Conservation (phyloP, 2,113 vertebrate genomes). For the Bubo blakistoni region DNA sequence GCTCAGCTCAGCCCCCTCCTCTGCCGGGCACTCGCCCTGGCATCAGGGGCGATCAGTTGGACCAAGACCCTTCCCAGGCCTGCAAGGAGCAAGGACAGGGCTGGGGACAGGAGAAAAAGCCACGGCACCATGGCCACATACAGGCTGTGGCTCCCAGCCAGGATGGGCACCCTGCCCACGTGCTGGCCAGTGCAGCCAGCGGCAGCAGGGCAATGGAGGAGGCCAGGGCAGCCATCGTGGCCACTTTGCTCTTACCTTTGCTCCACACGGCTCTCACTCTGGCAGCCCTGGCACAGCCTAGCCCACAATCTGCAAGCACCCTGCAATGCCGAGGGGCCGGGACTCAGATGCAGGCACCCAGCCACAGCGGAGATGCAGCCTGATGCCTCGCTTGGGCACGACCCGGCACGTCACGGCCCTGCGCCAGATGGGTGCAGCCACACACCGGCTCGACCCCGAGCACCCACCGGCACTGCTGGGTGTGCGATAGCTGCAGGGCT, state of each 20-base stretch:
- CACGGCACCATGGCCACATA: accelerated
- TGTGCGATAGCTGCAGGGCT: not conserved
- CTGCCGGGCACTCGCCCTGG: accelerated
- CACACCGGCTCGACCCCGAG: accelerated
- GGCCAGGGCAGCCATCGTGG: accelerated
- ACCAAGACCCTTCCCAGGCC: not conserved
- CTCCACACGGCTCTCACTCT: accelerated
- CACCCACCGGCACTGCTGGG: not conserved
- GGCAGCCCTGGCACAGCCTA: not conserved
- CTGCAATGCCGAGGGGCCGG: accelerated
- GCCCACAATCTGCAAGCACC: not conserved
- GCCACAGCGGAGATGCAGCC: accelerated
- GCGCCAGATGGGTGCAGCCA: not conserved
- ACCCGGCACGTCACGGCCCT: accelerated
- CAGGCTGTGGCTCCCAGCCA: not conserved
- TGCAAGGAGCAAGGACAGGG: not conserved
- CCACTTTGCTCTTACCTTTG: not conserved
- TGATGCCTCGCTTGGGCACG: not conserved
- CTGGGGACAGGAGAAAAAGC: not conserved
- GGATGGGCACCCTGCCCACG: accelerated
- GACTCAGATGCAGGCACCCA: accelerated
- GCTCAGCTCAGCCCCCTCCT: not conserved
- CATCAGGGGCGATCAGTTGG: not conserved
- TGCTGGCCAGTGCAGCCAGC: accelerated
- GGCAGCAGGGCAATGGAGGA: accelerated